These are phyloP conservation scores for Ovis canadensis DNA, from an alignment of 2,113 vertebrate species.

Conservation along the genomic window DNA sequence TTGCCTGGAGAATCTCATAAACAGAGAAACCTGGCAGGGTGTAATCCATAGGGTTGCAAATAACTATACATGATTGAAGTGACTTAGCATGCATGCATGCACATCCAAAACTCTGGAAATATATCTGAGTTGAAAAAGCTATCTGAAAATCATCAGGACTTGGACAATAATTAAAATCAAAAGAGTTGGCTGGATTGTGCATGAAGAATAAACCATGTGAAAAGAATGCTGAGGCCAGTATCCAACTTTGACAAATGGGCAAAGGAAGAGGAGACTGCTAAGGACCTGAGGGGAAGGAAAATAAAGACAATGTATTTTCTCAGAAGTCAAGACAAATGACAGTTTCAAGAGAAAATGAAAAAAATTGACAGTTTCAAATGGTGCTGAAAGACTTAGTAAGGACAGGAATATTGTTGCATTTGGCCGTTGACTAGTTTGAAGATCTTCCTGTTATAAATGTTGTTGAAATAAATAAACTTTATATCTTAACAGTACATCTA, in stretches of 20 bases:
- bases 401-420: background rate
- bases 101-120: background rate
- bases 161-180: background rate
- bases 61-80: background rate
- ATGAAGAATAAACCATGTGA: background rate
- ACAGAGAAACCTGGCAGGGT: background rate
- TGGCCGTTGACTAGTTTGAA: background rate
- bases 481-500: background rate
- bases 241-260: background rate
- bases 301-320: background rate
- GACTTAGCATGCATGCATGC: background rate
- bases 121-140: background rate
- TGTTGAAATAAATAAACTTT: background rate
- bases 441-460: background rate
- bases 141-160: background rate
- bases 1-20: background rate
- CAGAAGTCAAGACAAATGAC: background rate
- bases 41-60: background rate
- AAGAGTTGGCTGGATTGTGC: background rate
- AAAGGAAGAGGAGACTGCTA: background rate
- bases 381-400: background rate
- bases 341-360: fast-evolving
- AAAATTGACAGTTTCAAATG: background rate
- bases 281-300: background rate
- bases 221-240: background rate